These are phyloP conservation scores for Eutrigla gurnardus DNA, from an alignment of 2,797 vertebrate genomes.

Conservation along the genomic window DNA sequence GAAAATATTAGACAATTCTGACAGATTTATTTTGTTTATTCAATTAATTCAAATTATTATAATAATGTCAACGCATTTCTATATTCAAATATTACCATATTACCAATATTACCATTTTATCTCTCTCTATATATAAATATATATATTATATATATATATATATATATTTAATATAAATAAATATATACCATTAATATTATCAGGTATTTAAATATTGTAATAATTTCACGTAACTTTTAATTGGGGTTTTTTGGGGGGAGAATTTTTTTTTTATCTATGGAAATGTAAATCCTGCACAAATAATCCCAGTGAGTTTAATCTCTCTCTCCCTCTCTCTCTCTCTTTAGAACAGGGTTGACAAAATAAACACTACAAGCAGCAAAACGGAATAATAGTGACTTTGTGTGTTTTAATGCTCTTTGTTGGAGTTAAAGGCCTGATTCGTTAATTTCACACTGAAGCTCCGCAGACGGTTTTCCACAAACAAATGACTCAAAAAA, in stretches of 20 bases:
- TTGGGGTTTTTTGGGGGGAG: background rate
- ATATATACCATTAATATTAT: background rate
- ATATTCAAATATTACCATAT: background rate
- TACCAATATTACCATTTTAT: no score
- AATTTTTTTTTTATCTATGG: background rate
- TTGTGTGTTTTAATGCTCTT: slow-evolving; percentile 64
- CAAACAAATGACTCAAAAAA: slow-evolving; percentile 83
- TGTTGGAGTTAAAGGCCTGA: slow-evolving; percentile 78
- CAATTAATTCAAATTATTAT: background rate
- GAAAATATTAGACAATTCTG: background rate
- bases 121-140: no score
- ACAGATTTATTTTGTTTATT: background rate
- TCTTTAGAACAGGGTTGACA: slow-evolving; percentile 11
- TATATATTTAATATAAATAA: no score
- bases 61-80: background rate
- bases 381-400: slow-evolving; percentile 47
- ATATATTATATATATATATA: no score
- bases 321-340: slow-evolving; percentile 9
- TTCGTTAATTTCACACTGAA: slow-evolving; percentile 89
- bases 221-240: background rate
- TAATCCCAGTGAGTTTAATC: background rate
- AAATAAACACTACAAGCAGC: slow-evolving; percentile 30
- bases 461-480: slow-evolving; percentile 84
- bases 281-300: slow-evolving; percentile 10
- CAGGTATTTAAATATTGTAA: background rate